Conservation (phyloP, 2,888 invertebrate genomes). For the Zygogramma bicolorata region DNA sequence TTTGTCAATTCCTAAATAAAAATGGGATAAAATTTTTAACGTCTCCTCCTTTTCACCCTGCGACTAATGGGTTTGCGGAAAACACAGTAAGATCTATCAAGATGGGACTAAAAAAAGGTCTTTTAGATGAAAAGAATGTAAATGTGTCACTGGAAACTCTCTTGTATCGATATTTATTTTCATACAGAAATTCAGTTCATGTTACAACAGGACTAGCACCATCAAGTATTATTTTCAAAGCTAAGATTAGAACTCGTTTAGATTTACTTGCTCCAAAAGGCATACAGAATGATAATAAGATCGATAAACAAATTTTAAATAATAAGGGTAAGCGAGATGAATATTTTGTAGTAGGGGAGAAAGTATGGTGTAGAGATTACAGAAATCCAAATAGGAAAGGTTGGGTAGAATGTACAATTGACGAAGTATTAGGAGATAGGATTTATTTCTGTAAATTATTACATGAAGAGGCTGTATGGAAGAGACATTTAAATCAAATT, state of each 20-base stretch:
- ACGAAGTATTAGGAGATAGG: slow-evolving; percentile 16
- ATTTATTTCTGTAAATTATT: slow-evolving; percentile 10
- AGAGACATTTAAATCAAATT: slow-evolving; percentile 15
- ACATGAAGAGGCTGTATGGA: slow-evolving; percentile 4
- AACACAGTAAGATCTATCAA: neutral
- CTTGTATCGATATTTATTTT: neutral
- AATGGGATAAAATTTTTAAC: slow-evolving; percentile 9
- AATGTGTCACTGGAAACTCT: neutral
- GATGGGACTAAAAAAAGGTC: neutral
- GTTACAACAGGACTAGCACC: neutral
- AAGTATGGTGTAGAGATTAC: slow-evolving; percentile 20
- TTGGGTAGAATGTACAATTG: slow-evolving; percentile 19
- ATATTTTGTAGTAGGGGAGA: neutral
- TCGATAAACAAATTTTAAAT: neutral
- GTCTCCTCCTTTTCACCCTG: neutral
- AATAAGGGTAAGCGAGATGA: neutral
- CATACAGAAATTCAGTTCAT: neutral
- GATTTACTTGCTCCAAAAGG: neutral
- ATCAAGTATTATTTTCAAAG: neutral
- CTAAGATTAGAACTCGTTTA: neutral
- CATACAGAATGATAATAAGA: neutral
- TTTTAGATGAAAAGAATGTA: neutral
- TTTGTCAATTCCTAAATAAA: neutral
- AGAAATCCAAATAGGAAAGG: slow-evolving; percentile 13
- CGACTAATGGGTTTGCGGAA: neutral